Conservation (phyloP, 2,888 invertebrate species). For the Meganola albula region DNA sequence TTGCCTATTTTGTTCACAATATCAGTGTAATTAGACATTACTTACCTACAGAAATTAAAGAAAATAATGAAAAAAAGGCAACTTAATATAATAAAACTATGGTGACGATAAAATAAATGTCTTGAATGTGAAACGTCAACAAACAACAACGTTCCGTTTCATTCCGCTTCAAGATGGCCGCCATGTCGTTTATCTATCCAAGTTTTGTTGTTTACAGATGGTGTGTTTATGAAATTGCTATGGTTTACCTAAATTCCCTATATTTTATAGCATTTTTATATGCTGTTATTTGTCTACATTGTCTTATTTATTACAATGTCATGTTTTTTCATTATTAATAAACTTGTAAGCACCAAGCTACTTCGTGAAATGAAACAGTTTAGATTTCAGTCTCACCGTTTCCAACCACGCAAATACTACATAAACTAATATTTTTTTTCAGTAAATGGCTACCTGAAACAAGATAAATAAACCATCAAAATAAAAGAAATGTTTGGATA, state of each 20-base stretch:
- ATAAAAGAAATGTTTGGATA: constrained; percentile 60
- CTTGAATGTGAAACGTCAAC: constrained; percentile 24
- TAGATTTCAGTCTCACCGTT: constrained; percentile 19
- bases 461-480: constrained; percentile 22
- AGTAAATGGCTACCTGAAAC: constrained; percentile 30
- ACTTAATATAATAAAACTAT: background rate
- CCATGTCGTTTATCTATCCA: background rate
- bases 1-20: constrained; percentile 78
- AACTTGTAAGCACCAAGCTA: too few species aligned
- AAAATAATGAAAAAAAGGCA: constrained; percentile 6
- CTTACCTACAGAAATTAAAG: constrained; percentile 8
- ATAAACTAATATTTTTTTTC: constrained; percentile 14
- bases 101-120: background rate
- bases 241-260: background rate
- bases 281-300: background rate
- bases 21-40: constrained; percentile 61
- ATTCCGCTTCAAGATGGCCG: background rate
- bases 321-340: too few species aligned
- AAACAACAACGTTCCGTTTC: constrained; percentile 23
- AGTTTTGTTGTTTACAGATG: too few species aligned
- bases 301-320: too few species aligned
- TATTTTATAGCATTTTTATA: background rate
- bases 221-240: background rate
- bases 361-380: constrained; percentile 8
- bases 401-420: constrained; percentile 11